These are phyloP conservation scores for Drosophila anomelani DNA, from an alignment of 2,888 invertebrate genomes.

Conservation along the genomic window DNA sequence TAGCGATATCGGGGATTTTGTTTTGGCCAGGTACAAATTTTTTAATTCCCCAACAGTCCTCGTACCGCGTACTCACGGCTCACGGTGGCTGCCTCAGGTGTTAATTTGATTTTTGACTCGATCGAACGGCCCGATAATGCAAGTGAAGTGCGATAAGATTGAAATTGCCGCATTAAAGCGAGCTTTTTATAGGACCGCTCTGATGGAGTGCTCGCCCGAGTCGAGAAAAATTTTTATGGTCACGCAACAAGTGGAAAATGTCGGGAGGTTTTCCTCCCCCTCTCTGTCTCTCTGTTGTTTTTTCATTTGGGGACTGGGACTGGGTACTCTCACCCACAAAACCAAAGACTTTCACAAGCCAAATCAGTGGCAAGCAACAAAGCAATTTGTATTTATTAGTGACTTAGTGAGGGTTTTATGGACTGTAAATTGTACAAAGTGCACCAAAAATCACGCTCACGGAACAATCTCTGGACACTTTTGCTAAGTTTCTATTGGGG, in stretches of 20 bases:
- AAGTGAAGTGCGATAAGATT: constrained; percentile 69
- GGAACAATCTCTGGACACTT: constrained; percentile 33
- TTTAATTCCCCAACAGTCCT: constrained; percentile 29
- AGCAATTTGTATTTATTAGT: constrained; percentile 56
- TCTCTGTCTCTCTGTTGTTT: background rate
- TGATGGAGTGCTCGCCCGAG: constrained; percentile 19
- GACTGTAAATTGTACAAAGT: constrained; percentile 49
- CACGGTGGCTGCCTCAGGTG: constrained; percentile 50
- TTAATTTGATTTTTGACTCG: constrained; percentile 73
- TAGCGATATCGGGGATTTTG: constrained; percentile 55
- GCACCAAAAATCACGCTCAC: constrained; percentile 50
- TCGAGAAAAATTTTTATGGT: constrained; percentile 64
- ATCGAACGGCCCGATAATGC: constrained; percentile 58
- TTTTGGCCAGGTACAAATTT: constrained; percentile 37
- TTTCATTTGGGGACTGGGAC: background rate
- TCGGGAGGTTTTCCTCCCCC: constrained; percentile 16
- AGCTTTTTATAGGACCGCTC: constrained; percentile 40
- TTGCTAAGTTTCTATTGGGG: constrained; percentile 23
- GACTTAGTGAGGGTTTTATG: constrained; percentile 61
- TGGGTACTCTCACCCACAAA: constrained; percentile 16
- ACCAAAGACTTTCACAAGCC: constrained; percentile 45
- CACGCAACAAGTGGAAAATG: constrained; percentile 32
- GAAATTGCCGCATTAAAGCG: constrained; percentile 28
- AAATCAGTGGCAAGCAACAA: constrained; percentile 27
- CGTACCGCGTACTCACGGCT: constrained; percentile 13